Evolutionary conservation across 2,113 vertebrate species (phyloP), one percentile per base, ranked within the genome.

Genomic region (Aplodontia rufa): DNA sequence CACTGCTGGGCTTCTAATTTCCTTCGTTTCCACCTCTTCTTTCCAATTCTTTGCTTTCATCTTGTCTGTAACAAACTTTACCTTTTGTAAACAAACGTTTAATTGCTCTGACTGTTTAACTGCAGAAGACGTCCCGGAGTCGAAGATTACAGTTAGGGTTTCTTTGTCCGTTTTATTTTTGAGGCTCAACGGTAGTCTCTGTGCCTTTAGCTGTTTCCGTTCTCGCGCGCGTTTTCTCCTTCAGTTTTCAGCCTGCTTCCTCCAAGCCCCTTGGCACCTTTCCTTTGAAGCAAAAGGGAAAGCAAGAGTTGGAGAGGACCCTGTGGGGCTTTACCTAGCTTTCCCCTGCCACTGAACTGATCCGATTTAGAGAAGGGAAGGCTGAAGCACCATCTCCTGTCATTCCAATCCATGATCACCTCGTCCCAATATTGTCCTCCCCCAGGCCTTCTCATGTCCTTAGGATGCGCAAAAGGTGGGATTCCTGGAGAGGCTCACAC

Each of bases 61-160:
- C 19, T 35, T 17, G 47, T 82, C 37, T 4, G 3, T 32, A 22
- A 22, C 37, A 60, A 6, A 47, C 37, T 11, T 9, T 20, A 11
- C 30, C 53, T 42, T 69, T 28, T 64, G 24, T 42, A 37, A 82
- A 74, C 60, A 49, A 47, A 66, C 40, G 16, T 90, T 51, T 55
- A 37, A 24, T 20, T 12, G 69, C 30, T 45, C 28, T 24, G 24
- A 14, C 35, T n/a, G n/a, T n/a, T n/a, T n/a, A n/a, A n/a, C n/a
- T n/a, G 42, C 35, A 24, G 0, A 2, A 1, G 66, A 10, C 53
- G 1, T 49, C 14, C 64, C 37, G 30, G 19, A 26, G 16, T 42
- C 28, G 76, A 49, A 8, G 58, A 11, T 3, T n/a, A 13, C 45
- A 51, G 14, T 3, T 42, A 40, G 45, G 16, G 6, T 51, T 37